phyloP scores from a whole-genome alignment of 2,113 vertebrate genomes.

The Cyanoramphus novaezelandiae region DNA sequence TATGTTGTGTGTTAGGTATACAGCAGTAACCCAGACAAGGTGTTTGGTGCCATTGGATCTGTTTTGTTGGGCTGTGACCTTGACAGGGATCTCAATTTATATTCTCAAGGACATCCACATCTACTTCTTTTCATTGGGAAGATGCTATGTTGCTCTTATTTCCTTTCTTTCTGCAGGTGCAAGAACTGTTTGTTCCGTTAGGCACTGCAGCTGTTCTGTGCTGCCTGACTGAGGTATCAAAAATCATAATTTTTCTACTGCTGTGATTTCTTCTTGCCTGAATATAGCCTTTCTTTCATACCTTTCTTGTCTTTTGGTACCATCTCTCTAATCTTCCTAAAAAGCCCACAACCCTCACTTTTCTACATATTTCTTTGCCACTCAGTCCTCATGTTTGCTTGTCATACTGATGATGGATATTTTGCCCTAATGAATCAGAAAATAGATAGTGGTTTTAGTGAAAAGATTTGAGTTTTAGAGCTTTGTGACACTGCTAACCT shows the following conservation, averaged over 20 bases:
- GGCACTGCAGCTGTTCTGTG: not conserved
- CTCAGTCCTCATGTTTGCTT: not conserved
- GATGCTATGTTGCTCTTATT: not conserved
- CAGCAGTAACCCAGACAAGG: not conserved
- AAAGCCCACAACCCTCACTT: not conserved
- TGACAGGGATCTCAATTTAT: not conserved
- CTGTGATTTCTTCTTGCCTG: not conserved
- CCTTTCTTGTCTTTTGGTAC: not conserved
- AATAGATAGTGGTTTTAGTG: not conserved
- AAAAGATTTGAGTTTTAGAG: not conserved
- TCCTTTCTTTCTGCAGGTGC: not conserved
- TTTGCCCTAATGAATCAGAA: not conserved
- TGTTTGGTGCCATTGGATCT: not conserved
- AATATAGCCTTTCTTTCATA: not conserved
- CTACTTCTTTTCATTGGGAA: not conserved
- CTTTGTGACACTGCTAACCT: not conserved
- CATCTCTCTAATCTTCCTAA: not conserved
- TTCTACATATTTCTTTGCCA: not conserved
- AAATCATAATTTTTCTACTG: not conserved
- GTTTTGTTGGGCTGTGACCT: not conserved
- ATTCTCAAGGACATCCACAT: not conserved
- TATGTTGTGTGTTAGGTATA: not conserved
- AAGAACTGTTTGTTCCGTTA: not conserved
- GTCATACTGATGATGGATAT: not conserved
- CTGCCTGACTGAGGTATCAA: not conserved